These are phyloP conservation scores for Drosophila rhopaloa DNA, from an alignment of 1,140 invertebrate species.

Conservation along the genomic window DNA sequence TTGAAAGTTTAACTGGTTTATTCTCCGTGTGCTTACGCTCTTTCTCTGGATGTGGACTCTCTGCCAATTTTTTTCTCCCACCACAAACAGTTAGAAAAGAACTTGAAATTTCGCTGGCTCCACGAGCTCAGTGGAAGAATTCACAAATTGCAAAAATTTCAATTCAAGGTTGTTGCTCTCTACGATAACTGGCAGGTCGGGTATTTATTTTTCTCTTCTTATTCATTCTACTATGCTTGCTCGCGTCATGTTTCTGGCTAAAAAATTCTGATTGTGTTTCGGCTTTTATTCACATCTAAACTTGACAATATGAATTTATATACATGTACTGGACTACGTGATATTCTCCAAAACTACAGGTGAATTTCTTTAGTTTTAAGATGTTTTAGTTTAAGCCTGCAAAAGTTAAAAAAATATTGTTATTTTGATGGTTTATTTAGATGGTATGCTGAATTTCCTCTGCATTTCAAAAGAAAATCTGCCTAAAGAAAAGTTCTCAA, in stretches of 20 bases:
- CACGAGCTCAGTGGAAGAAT: conserved; percentile 58
- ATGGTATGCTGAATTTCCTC: too few species aligned
- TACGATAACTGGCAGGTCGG: conserved; percentile 9
- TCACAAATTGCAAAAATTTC: conserved; percentile 77
- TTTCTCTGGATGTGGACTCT: background rate
- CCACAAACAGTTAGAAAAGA: conserved; percentile 71
- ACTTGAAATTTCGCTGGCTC: conserved; percentile 72
- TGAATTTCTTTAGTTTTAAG: background rate
- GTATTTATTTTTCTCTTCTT: conserved; percentile 34
- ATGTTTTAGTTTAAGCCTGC: too few species aligned
- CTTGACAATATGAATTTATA: conserved; percentile 6
- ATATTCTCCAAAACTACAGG: conserved; percentile 2
- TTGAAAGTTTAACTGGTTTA: background rate
- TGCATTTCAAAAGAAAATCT: too few species aligned
- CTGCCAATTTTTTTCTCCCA: conserved; percentile 19
- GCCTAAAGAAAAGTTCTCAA: background rate
- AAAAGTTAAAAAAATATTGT: too few species aligned
- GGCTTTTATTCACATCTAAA: conserved; percentile 7
- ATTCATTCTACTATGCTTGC: conserved; percentile 20
- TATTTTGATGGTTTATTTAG: too few species aligned
- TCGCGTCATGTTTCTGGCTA: conserved; percentile 36
- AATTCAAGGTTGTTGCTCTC: conserved; percentile 82
- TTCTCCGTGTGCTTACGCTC: conserved; percentile 15
- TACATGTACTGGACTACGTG: background rate
- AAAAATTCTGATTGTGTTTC: conserved; percentile 19